Base-by-base conservation (phyloP, 2,113 vertebrate genomes). In the Myiopsitta monachus region DNA sequence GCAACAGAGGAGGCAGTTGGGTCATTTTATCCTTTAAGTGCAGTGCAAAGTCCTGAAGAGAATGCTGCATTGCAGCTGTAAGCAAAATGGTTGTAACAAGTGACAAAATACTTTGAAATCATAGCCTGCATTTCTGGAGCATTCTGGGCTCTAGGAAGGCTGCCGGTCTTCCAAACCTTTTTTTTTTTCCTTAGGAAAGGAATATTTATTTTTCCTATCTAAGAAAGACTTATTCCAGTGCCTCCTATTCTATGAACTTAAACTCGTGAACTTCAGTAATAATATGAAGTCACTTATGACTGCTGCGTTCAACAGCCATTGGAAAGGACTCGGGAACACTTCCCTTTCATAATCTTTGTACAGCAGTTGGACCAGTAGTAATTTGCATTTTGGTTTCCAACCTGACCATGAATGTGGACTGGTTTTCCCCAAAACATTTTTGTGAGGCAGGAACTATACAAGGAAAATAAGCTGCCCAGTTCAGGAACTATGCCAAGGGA, bases 11-110 rank as follows among this genome's bases (percentile, higher is more conserved):
- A 95, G 94, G 82, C 93, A 77, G 78, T 90, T 94, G 92, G 95
- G 94, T 97, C 95, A 96, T 47, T 88, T 70, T 94, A 93, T 94
- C 91, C 85, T 88, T 80, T 63, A 61, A 87, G 96, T 89, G 92
- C 19, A 14, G 44, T 1, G 79, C 90, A 47, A 63, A 77, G 91
- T 61, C 77, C 81, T 68, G 86, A 75, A 28, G 80, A 87, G 83
- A 94, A 63, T 95, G 87, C 92, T 97, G 95, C 96, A 97, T 95
- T 96, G 96, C 97, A 97, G 95, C 85, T 94, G 21, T 23, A 78
- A 94, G 77, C 83, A 86, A 69, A 74, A 73, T 46, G 66, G 31
- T 63, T 46, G 72, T 36, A 55, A 55, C 59, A n/a, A 79, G 77
- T 81, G 75, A 80, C 82, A 95, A 64, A 92, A 90, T 62, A 54